Percentiles rank a stretch among this genome's conserved stretches.
phyloP scores from a whole-genome alignment of 2,113 vertebrate genomes.

The Oceanites oceanicus region DNA sequence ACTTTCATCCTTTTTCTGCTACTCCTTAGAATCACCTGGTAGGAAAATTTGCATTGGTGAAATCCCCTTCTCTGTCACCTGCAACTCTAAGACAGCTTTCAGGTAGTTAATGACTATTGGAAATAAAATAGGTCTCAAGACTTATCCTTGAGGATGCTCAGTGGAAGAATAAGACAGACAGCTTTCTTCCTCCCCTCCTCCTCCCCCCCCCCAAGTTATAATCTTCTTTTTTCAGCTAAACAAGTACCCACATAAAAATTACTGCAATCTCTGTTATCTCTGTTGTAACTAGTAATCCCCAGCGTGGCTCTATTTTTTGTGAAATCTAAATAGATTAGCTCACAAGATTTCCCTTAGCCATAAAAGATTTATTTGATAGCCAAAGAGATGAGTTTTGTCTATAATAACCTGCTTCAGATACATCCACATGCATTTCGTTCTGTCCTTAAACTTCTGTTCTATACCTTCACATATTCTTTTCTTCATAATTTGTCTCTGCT shows the following conservation, averaged over 20 bases:
- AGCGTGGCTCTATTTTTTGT: background rate
- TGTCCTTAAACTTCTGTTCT: background rate
- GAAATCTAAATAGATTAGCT: background rate
- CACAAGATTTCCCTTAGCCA: background rate
- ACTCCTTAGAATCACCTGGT: background rate
- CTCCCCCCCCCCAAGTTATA: background rate
- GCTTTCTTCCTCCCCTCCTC: background rate
- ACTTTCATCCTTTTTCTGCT: background rate
- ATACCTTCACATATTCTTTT: background rate
- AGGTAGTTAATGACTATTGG: background rate
- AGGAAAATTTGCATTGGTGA: background rate
- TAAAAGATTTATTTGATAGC: background rate
- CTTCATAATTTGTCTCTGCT: background rate
- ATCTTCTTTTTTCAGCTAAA: background rate
- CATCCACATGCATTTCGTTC: background rate
- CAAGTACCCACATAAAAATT: background rate
- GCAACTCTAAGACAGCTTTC: background rate
- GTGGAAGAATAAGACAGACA: background rate
- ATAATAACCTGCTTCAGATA: background rate
- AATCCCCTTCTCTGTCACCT: background rate
- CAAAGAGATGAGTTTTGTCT: background rate
- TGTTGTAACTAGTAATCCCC: background rate
- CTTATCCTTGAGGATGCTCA: background rate
- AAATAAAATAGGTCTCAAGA: background rate
- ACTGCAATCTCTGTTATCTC: background rate